Evolutionary conservation across 2,888 invertebrate species (phyloP), one percentile per base, ranked within the genome.

Genomic region (Standfussiana lucernea): DNA sequence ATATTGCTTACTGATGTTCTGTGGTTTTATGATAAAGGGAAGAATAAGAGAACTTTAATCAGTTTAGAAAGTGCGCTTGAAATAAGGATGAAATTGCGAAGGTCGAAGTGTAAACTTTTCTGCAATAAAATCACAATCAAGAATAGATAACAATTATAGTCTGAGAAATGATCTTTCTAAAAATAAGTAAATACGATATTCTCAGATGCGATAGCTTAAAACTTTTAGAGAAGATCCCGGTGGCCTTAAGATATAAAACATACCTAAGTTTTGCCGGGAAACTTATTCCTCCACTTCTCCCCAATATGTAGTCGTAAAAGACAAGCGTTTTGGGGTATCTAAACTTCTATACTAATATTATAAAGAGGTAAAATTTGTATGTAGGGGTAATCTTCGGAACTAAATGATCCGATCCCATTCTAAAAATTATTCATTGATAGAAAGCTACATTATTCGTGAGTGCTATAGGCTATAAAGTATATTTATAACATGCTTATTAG

Each of bases 1-100:
- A 68, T 68, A 61, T 59, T 59, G 74, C 0, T 35, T 72, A 65
- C 72, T 69, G 61, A 69, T 53, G 6, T 8, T 11, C 28, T 42
- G 40, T 45, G n/a, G 45, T 15, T 65, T 75, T 45, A 24, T 45
- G 11, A 37, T 37, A 69, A 37, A 35, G 47, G 24, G 21, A n/a
- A n/a, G n/a, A n/a, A n/a, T 4, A n/a, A 32, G 59, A 40, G 21
- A 47, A 13, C 13, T 68, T 68, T 45, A 32, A 59, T 35, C 61
- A 40, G 21, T n/a, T 68, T 72, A 13, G 69, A 69, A 77, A 69
- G 66, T 70, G 59, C 40, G 0, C 15, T 28, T 11, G 13, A 50
- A 28, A 5, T 28, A 1, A 50, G 18, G 62, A 47, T 77, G 53
- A 53, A 24, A n/a, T 47, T 24, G 15, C 37, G 13, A 47, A 77